phyloP scores from a whole-genome alignment of 2,113 vertebrate species.

The Mastomys coucha region DNA sequence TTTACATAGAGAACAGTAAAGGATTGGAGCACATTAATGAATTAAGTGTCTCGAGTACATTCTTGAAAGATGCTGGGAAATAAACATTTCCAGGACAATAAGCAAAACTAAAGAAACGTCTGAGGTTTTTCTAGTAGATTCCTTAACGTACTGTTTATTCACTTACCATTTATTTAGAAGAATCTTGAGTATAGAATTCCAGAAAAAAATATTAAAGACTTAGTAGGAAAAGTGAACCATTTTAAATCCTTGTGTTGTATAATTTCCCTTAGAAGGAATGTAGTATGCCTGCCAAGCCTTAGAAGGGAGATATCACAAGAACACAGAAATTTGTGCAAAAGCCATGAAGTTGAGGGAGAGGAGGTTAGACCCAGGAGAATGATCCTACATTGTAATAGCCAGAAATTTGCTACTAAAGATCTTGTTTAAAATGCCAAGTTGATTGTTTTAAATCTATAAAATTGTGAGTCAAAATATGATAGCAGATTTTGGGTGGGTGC shows the following conservation, averaged over 20 bases:
- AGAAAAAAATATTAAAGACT: conserved; percentile 61
- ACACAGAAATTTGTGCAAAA: conserved; percentile 37
- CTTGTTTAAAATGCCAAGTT: conserved; percentile 36
- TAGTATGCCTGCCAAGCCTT: conserved; percentile 52
- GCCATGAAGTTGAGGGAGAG: neutral
- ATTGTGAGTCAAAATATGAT: conserved; percentile 44
- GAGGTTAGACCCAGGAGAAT: neutral
- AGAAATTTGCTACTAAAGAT: neutral
- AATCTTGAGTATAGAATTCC: conserved; percentile 59
- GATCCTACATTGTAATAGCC: neutral
- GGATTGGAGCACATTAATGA: conserved; percentile 37
- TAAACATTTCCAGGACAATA: conserved; percentile 34
- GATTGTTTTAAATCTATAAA: conserved; percentile 60
- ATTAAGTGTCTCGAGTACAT: neutral
- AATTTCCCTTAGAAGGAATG: conserved; percentile 68
- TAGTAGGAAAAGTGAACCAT: conserved; percentile 56
- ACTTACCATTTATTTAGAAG: conserved; percentile 10
- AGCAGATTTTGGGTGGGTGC: conserved; percentile 22
- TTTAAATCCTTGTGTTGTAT: conserved; percentile 61
- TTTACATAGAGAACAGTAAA: conserved; percentile 46
- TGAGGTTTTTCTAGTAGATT: conserved; percentile 63
- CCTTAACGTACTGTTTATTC: neutral
- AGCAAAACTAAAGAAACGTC: conserved; percentile 2
- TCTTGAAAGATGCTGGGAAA: conserved; percentile 25
- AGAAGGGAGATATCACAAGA: conserved; percentile 52